Percentiles rank a stretch among this genome's conserved stretches.
phyloP scores from a whole-genome alignment of 2,797 vertebrate species.

The Pempheris klunzingeri region DNA sequence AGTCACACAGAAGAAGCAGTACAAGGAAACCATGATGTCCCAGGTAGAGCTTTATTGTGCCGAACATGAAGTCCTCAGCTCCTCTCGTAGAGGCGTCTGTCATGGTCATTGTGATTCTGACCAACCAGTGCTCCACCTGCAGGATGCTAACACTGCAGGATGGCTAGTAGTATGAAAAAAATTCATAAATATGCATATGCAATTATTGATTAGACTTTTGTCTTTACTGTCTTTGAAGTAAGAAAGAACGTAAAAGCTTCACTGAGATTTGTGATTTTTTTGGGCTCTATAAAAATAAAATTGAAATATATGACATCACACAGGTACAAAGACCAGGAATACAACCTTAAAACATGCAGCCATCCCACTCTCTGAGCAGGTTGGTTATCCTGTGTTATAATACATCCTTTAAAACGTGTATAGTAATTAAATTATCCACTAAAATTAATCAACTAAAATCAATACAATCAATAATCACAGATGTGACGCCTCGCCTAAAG shows the following conservation, averaged over 20 bases:
- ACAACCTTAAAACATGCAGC: not conserved
- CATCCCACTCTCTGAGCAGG: not conserved
- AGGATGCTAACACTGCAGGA: not conserved
- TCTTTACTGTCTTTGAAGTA: not conserved
- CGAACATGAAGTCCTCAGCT: too few relatives aligned
- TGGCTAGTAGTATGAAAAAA: not conserved
- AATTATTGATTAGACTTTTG: not conserved
- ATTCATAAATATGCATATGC: not conserved
- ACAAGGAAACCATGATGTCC: slow-evolving; percentile 84
- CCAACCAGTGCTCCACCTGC: not conserved
- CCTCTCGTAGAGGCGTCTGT: too few relatives aligned
- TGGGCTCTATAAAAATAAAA: not conserved
- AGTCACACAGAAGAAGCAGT: slow-evolving; percentile 91
- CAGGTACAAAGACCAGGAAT: not conserved
- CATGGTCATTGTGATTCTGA: not conserved
- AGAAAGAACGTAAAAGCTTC: too few relatives aligned
- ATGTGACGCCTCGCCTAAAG: not conserved
- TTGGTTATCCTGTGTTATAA: not conserved
- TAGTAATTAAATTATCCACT: not conserved
- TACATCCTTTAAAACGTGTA: not conserved
- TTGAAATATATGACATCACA: not conserved
- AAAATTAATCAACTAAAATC: too few relatives aligned
- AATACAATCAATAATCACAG: too few relatives aligned
- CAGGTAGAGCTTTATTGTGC: slow-evolving; percentile 72
- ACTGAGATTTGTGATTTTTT: too few relatives aligned